Percentiles rank a stretch among this genome's conserved stretches.
phyloP scores from a whole-genome alignment of 1,140 invertebrate species.

The Drosophila paulistorum region DNA sequence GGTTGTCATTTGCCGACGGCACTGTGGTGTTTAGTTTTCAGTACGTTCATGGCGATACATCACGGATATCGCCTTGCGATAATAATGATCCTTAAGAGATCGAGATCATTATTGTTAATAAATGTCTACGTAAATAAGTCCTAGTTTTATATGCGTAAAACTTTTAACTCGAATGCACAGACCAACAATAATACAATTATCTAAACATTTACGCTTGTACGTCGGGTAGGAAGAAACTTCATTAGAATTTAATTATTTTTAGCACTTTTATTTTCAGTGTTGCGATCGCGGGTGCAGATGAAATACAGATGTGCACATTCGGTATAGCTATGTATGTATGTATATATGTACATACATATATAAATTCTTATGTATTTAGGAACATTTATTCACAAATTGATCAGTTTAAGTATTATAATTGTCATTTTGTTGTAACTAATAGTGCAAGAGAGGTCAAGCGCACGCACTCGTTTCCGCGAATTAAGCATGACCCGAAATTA shows the following conservation, averaged over 20 bases:
- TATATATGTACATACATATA: background rate
- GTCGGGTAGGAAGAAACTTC: conserved; percentile 9
- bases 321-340: conserved; percentile 3
- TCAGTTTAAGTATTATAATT: conserved; percentile 1
- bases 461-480: conserved; percentile 13
- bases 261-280: conserved; percentile 26
- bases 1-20: conserved; percentile 20
- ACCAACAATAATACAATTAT: background rate
- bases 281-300: conserved; percentile 15
- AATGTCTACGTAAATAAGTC: background rate
- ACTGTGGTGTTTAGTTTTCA: background rate
- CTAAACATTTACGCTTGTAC: background rate
- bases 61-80: background rate
- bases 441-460: background rate
- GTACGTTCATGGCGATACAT: background rate
- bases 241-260: conserved; percentile 22
- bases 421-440: background rate
- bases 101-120: background rate
- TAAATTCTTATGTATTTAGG: background rate
- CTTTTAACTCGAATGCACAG: background rate
- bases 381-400: background rate
- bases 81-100: conserved; percentile 2
- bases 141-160: background rate
- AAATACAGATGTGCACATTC: conserved; percentile 4
- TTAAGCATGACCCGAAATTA: conserved; percentile 14